phyloP scores from a whole-genome alignment of 2,113 vertebrate species.

The Caranx melampygus region DNA sequence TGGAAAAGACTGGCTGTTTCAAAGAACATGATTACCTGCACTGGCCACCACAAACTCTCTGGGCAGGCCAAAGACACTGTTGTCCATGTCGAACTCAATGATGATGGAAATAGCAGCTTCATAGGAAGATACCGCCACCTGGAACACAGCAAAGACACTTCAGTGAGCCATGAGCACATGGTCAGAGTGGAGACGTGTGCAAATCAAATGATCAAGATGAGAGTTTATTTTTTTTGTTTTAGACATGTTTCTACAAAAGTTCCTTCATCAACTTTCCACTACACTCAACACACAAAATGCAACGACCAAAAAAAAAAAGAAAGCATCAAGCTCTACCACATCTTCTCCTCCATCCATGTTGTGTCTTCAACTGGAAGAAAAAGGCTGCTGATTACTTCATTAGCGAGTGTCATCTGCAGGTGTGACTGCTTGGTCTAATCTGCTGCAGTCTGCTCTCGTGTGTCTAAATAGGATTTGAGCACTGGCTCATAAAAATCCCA shows the following conservation, averaged over 20 bases:
- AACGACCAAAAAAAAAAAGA: background rate
- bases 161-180: background rate
- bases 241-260: background rate
- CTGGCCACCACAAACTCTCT: conserved; percentile 94
- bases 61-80: conserved; percentile 93
- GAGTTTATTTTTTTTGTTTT: too few relatives aligned
- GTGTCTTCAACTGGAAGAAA: background rate
- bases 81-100: conserved; percentile 94
- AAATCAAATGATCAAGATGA: background rate
- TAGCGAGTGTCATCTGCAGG: conserved; percentile 56
- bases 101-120: conserved; percentile 88
- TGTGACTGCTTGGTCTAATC: conserved; percentile 67
- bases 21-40: conserved; percentile 86
- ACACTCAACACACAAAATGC: background rate
- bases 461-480: conserved; percentile 20
- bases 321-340: background rate
- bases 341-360: background rate
- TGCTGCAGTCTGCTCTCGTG: conserved; percentile 34
- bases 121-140: conserved; percentile 89
- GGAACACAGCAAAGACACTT: conserved; percentile 28
- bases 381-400: conserved; percentile 54
- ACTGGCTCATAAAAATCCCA: conserved; percentile 28
- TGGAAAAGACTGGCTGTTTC: background rate
- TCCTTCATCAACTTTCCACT: background rate
- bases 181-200: background rate